Conservation (phyloP, 1,140 invertebrate genomes). For the Chrysomallon squamiferum region DNA sequence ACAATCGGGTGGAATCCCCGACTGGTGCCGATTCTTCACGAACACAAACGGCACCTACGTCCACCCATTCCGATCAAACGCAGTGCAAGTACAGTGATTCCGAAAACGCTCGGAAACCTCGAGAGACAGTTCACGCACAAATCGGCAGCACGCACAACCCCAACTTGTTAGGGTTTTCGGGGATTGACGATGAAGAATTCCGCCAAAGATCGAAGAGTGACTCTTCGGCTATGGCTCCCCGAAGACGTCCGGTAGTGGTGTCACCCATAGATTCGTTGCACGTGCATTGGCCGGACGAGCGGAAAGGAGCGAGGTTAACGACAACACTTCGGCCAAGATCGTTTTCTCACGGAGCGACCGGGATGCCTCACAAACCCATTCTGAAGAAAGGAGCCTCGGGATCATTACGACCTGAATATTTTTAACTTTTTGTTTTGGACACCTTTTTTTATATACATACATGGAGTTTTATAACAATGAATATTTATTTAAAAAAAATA, state of each 20-base stretch:
- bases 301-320: not conserved
- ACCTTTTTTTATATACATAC: too few relatives aligned
- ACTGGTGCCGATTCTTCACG: not conserved
- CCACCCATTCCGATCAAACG: not conserved
- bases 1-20: not conserved
- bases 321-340: not conserved
- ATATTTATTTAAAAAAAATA: too few relatives aligned
- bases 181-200: not conserved
- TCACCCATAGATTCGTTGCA: not conserved
- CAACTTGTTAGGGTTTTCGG: not conserved
- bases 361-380: not conserved
- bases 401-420: not conserved
- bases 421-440: too few relatives aligned
- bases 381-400: not conserved
- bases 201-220: not conserved
- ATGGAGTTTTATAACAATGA: too few relatives aligned
- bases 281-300: slow-evolving; percentile 5
- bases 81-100: not conserved
- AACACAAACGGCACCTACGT: not conserved
- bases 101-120: not conserved
- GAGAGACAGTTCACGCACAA: not conserved
- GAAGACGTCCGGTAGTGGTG: not conserved
- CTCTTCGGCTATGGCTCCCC: not conserved
- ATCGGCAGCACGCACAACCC: not conserved
- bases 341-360: not conserved